Evolutionary conservation across 2,113 vertebrate genomes (phyloP).

Genomic region (Phodopus roborovskii): DNA sequence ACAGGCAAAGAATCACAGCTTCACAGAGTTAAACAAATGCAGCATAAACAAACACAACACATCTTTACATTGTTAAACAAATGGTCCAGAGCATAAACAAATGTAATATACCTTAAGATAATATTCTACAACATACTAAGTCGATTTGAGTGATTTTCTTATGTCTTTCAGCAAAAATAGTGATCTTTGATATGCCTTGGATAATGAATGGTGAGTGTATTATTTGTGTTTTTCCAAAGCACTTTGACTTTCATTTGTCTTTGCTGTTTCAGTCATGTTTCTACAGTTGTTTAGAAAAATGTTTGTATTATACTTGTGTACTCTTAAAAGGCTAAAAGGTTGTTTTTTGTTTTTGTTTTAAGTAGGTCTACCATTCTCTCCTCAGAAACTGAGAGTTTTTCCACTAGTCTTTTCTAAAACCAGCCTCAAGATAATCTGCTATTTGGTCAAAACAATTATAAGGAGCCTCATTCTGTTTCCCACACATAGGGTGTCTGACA

Average conservation of each 20-base stretch:
- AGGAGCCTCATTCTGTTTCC: neutral
- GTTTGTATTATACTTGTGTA: neutral
- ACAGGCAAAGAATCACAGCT: too few relatives aligned
- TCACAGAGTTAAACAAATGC: too few relatives aligned
- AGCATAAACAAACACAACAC: too few relatives aligned
- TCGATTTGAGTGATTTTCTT: conserved; percentile 36
- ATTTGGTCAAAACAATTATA: neutral
- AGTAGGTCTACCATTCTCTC: neutral
- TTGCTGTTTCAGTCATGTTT: neutral
- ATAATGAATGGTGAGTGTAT: conserved; percentile 96
- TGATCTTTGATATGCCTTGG: conserved; percentile 99
- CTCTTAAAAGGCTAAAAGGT: conserved; percentile 2
- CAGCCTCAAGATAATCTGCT: neutral
- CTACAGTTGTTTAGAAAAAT: neutral
- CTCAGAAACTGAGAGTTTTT: neutral
- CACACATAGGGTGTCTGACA: neutral
- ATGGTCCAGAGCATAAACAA: too few relatives aligned
- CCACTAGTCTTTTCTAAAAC: conserved; percentile 25
- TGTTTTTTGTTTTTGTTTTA: neutral
- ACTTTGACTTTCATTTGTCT: neutral
- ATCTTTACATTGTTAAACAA: too few relatives aligned
- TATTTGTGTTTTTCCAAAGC: conserved; percentile 28
- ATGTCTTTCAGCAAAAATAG: conserved; percentile 94
- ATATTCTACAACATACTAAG: too few relatives aligned
- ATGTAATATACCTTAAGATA: too few relatives aligned